Evolutionary conservation across 2,797 vertebrate species (phyloP), one percentile per base, ranked within the genome.

Genomic region (Garrulus glandarius): DNA sequence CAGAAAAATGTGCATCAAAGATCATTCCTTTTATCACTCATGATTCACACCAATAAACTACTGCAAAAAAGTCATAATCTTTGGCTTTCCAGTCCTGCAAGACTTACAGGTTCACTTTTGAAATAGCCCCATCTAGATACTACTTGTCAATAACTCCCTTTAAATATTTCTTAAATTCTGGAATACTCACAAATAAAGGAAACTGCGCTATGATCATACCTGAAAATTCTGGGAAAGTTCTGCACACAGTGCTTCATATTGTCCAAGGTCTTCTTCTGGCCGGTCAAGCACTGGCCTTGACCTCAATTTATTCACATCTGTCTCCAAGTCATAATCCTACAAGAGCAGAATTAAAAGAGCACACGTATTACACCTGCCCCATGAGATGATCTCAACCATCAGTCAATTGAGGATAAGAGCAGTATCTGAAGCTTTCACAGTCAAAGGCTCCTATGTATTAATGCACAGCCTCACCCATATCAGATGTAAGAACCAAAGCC

Each of bases 321-420:
- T 99, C 96, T 99, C 99, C 93, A 99, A 97, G 88, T 99, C 99
- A 29, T 98, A 98, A 67, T 99, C 98, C 99, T 99, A 82, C 30
- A 92, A 52, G 37, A 91, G 32, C 21, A 94, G 47, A 93, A 91
- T 72, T 36, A 63, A 32, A 65, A 85, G 67, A 88, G 17, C 13
- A 56, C 1, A 0, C n/a, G 8, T 39, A 57, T 92, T 34, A 64
- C 37, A 75, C 21, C 15, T 36, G 12, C 5, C n/a, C 44, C 24
- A 22, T 9, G 46, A 69, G 21, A 64, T 23, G 14, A 36, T 70
- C 50, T 89, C 36, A 59, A 9, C 21, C 32, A 34, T 39, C 52
- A 92, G 15, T 6, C 9, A 83, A 44, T 11, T 15, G 36, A 13
- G 39, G 21, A 55, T 20, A 50, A 68, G 64, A 75, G 68, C 15